Conservation (phyloP, 2,888 invertebrate species). For the Lymantria dispar region DNA sequence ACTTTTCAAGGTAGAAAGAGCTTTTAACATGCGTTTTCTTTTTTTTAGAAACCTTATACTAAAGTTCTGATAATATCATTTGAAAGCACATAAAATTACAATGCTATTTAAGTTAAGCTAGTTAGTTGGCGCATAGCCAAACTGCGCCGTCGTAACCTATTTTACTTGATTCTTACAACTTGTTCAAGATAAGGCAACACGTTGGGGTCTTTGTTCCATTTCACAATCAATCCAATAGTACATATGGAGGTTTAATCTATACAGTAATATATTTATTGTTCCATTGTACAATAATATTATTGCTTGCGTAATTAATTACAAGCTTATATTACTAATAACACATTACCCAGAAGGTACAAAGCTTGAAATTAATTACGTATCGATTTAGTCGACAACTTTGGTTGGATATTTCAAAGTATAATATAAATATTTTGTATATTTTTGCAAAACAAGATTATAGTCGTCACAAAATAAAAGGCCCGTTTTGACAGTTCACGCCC, state of each 20-base stretch:
- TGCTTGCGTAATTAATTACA: constrained; percentile 29
- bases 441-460: no score
- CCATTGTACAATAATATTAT: constrained; percentile 19
- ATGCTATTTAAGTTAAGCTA: constrained; percentile 24
- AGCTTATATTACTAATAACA: constrained; percentile 21
- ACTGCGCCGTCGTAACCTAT: constrained; percentile 15
- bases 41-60: neutral
- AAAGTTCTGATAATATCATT: constrained; percentile 23
- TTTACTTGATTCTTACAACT: constrained; percentile 28
- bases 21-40: neutral
- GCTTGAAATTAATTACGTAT: constrained; percentile 26
- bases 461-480: no score
- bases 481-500: no score
- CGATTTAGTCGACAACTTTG: constrained; percentile 3
- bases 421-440: no score
- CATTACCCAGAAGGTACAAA: constrained; percentile 14
- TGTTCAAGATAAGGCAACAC: constrained; percentile 26
- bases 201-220: constrained; percentile 19
- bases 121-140: constrained; percentile 27
- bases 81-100: constrained; percentile 27
- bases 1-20: constrained; percentile 2
- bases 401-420: no score
- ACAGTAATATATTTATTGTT: constrained; percentile 11
- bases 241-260: neutral
- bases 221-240: constrained; percentile 4